Percentiles rank a stretch among this genome's conserved stretches.
Conservation (phyloP, 2,888 invertebrate genomes). For the Choreutis nemorana region DNA sequence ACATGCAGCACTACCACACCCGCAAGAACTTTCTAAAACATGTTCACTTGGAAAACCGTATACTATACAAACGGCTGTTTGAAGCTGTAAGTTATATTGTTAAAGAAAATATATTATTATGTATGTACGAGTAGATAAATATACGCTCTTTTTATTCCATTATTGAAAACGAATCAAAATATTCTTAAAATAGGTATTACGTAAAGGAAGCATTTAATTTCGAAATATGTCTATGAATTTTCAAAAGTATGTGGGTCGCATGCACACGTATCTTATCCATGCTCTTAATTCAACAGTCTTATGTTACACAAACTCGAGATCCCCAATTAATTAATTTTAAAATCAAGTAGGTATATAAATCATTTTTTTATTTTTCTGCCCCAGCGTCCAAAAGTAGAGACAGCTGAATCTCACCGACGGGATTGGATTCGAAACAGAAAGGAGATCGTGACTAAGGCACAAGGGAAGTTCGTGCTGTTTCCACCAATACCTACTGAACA, state of each 20-base stretch:
- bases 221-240: no score
- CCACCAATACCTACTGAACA: constrained; percentile 20
- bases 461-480: constrained; percentile 29
- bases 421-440: constrained; percentile 27
- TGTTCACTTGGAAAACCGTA: constrained; percentile 21
- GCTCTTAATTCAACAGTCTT: no score
- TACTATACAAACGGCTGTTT: constrained; percentile 21
- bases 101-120: no score
- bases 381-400: constrained; percentile 19
- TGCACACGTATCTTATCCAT: no score
- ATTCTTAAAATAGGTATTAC: no score
- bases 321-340: no score
- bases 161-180: no score
- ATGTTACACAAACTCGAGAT: no score
- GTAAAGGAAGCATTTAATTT: no score
- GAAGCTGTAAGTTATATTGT: constrained; percentile 21
- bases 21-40: constrained; percentile 18
- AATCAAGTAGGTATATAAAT: background rate
- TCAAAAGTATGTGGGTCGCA: no score
- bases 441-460: constrained; percentile 22
- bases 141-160: no score
- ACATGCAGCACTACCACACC: constrained; percentile 16
- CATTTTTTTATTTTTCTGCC: background rate
- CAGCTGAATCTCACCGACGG: constrained; percentile 17
- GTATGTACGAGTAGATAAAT: no score